Conservation (phyloP, 2,797 vertebrate species). For the Aythya fuligula region DNA sequence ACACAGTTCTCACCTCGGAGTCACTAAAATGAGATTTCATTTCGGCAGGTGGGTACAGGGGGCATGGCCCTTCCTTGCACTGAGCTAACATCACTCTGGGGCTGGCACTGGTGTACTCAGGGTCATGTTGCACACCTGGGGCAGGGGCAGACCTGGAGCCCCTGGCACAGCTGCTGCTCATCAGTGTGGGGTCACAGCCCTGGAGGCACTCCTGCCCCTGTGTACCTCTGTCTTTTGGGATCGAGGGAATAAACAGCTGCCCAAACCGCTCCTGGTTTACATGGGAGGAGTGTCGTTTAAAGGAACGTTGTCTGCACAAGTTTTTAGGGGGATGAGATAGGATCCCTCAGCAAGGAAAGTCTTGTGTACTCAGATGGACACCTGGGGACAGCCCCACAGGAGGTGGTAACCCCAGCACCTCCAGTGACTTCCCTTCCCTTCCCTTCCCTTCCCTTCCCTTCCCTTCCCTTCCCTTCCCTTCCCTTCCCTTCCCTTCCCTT, state of each 20-base stretch:
- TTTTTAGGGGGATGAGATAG: not conserved
- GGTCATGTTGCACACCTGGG: rapidly evolving
- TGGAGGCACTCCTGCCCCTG: rapidly evolving
- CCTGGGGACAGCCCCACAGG: not conserved
- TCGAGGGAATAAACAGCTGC: not conserved
- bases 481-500: too few species aligned
- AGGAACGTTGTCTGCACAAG: not conserved
- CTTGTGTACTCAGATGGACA: not conserved
- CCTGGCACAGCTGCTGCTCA: not conserved
- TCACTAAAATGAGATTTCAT: not conserved
- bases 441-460: too few species aligned
- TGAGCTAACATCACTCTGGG: not conserved
- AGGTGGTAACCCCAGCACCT: not conserved
- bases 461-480: too few species aligned
- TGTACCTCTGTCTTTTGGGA: not conserved
- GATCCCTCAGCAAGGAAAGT: not conserved
- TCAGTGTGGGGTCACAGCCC: rapidly evolving
- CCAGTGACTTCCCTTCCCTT: not conserved
- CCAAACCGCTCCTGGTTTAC: not conserved
- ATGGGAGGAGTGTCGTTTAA: not conserved
- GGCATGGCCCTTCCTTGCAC: not conserved
- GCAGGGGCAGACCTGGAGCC: not conserved
- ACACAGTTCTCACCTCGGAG: not conserved
- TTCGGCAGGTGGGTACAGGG: not conserved
- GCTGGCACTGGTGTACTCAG: rapidly evolving